phyloP scores from a whole-genome alignment of 2,797 vertebrate genomes.

The Epinephelus coioides region DNA sequence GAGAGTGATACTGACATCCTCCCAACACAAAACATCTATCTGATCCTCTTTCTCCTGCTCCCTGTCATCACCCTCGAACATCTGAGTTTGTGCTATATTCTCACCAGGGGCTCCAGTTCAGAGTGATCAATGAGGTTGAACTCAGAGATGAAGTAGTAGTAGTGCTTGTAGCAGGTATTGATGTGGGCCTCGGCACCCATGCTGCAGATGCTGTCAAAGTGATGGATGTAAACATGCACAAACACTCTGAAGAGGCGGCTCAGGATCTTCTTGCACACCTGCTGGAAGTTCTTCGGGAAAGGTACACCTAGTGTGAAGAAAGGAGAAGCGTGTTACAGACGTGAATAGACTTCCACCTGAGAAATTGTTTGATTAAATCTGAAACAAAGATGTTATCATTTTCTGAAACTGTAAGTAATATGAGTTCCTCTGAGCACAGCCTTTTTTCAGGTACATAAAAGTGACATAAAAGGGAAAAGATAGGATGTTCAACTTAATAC shows the following conservation, averaged over 20 bases:
- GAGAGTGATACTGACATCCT: conserved; percentile 7
- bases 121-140: conserved; percentile 96
- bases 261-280: conserved; percentile 98
- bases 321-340: conserved; percentile 20
- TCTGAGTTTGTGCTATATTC: conserved; percentile 57
- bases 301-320: conserved; percentile 89
- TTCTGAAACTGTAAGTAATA: not conserved
- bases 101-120: conserved; percentile 97
- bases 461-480: not conserved
- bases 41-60: conserved; percentile 1
- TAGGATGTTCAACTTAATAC: not conserved
- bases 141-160: conserved; percentile 98
- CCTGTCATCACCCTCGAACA: conserved; percentile 14
- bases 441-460: not conserved
- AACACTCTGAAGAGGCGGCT: conserved; percentile 98
- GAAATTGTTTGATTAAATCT: not conserved
- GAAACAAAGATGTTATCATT: not conserved
- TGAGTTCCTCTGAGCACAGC: not conserved
- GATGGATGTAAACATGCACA: conserved; percentile 99
- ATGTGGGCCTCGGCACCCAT: conserved; percentile 98
- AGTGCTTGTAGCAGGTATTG: conserved; percentile 99
- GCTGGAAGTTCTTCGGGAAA: conserved; percentile 98
- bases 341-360: not conserved
- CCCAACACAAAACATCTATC: conserved; percentile 21
- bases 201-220: conserved; percentile 96